Evolutionary conservation across 2,888 invertebrate species (phyloP).

Genomic region (Steinernema carpocapsae): DNA sequence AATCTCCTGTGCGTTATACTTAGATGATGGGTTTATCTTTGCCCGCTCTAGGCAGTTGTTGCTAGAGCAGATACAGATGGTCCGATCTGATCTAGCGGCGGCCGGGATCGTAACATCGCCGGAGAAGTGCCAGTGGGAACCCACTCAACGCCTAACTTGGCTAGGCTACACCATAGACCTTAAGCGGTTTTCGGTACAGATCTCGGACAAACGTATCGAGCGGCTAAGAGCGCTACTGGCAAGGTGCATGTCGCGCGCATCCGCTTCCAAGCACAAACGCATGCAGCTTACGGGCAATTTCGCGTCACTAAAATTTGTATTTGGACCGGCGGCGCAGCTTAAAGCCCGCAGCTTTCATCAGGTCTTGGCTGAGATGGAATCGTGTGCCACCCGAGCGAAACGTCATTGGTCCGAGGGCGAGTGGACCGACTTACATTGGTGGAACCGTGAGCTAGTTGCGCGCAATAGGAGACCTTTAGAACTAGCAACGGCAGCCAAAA

Average conservation of each 20-base stretch:
- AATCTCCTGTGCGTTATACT: too few species aligned
- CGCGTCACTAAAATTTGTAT: not conserved
- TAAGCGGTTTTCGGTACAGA: not conserved
- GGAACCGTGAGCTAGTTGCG: too few species aligned
- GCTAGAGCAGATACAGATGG: not conserved
- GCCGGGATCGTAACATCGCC: not conserved
- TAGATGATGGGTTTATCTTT: too few species aligned
- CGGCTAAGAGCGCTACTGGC: not conserved
- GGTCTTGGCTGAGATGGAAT: not conserved
- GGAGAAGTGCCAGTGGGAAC: not conserved
- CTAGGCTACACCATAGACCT: not conserved
- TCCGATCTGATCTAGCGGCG: not conserved
- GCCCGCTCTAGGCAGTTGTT: too few species aligned
- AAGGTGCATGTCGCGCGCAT: not conserved
- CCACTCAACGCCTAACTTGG: too few species aligned
- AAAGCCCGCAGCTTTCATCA: too few species aligned
- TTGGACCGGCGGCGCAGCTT: not conserved
- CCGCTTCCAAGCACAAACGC: not conserved
- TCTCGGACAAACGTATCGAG: not conserved
- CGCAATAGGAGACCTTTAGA: not conserved
- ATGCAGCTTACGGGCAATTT: not conserved
- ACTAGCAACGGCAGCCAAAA: not conserved
- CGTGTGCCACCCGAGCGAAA: too few species aligned
- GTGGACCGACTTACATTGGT: too few species aligned
- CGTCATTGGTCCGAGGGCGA: too few species aligned